Conservation (phyloP, 2,888 invertebrate species). For the Hypomecis punctinalis region DNA sequence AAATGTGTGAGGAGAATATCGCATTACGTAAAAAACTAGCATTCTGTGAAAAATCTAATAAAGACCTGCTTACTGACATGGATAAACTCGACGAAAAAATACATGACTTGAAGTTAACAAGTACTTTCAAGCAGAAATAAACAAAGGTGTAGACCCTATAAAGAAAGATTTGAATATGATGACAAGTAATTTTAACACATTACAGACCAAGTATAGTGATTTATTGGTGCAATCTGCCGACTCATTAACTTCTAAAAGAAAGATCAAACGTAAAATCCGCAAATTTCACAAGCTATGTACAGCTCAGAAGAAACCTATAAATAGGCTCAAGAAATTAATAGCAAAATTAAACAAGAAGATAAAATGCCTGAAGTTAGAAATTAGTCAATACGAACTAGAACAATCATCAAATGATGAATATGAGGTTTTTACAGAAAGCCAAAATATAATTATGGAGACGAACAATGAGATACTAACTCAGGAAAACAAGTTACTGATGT, state of each 20-base stretch:
- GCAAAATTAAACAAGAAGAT: not conserved
- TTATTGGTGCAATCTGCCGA: not conserved
- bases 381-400: not conserved
- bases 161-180: too few relatives aligned
- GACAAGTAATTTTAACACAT: too few relatives aligned
- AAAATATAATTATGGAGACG: not conserved
- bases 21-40: too few relatives aligned
- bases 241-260: not conserved
- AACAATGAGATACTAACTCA: not conserved
- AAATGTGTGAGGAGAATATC: too few relatives aligned
- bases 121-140: too few relatives aligned
- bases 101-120: too few relatives aligned
- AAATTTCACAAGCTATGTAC: not conserved
- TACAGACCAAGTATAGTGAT: conserved; percentile 6
- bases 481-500: not conserved
- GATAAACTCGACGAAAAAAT: too few relatives aligned
- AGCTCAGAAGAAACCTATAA: not conserved
- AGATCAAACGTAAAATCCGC: not conserved
- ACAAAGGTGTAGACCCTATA: too few relatives aligned
- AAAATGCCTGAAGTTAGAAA: not conserved
- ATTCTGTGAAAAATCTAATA: too few relatives aligned
- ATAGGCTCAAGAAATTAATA: not conserved
- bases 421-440: not conserved
- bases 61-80: too few relatives aligned
- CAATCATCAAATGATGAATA: too few relatives aligned